Evolutionary conservation across 1,140 invertebrate species (phyloP), one percentile per base, ranked within the genome.

Genomic region (Capitella teleta): DNA sequence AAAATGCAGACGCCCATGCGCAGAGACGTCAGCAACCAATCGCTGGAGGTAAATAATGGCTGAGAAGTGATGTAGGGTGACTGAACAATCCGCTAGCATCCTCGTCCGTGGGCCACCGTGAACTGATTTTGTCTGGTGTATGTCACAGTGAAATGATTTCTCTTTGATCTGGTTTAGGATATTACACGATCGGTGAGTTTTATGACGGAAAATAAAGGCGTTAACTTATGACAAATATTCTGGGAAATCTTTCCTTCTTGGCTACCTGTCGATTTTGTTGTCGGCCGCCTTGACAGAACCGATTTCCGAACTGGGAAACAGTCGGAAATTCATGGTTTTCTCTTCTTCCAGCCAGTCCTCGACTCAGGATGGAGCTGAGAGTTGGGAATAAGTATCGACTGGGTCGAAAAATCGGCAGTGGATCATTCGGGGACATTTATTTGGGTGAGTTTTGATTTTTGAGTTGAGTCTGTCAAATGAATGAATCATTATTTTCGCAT

Each of bases 401-500:
- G 57, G 92, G 93, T 63, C 81, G 92, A 66, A 98, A 98, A 80
- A 97, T 97, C 72, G 93, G 93, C 55, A 93, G 88, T 68, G 93
- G 93, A 55, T 97, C 93, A 28, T 97, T 98, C 74, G 93, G 93
- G 62, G 93, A 97, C 75, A 98, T 97, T 75, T 97, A 97, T 77
- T 76, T 96, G 71, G 91, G 88, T 91, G 76, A 81, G 77, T 44
- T n/a, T n/a, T n/a, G n/a, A n/a, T n/a, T n/a, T n/a, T n/a, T n/a
- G n/a, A n/a, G n/a, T n/a, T n/a, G n/a, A n/a, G n/a, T n/a, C n/a
- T n/a, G n/a, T n/a, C n/a, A n/a, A n/a, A n/a, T n/a, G n/a, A n/a
- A n/a, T n/a, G n/a, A n/a, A n/a, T n/a, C n/a, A n/a, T n/a, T n/a
- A n/a, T n/a, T n/a, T n/a, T n/a, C n/a, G n/a, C n/a, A n/a, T n/a